Base-by-base conservation (phyloP, 2,888 invertebrate species). In the Hydroisotoma schaefferi region DNA sequence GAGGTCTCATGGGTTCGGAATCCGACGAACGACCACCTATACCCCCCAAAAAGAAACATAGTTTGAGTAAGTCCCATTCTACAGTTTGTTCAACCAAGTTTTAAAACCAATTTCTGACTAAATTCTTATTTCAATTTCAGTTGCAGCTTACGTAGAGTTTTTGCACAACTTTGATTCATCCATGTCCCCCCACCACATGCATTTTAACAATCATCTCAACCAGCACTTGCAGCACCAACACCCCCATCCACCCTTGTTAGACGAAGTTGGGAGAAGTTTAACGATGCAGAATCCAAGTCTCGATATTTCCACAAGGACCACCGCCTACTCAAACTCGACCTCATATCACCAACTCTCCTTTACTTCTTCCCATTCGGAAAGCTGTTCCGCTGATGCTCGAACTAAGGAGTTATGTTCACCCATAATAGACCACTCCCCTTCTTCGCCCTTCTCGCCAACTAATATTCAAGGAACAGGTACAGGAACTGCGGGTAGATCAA, bases 1-100 rank as follows among this genome's bases (percentile, higher is more conserved):
- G 58, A 23, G 33, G 51, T 2, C 53, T 26, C 10, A 61, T 59
- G 15, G 60, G 53, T 25, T 85, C 85, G 72, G 73, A 75, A 38
- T 62, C 61, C 15, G 60, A 58, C 18, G 81, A 84, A 75, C 90
- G 93, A 66, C 94, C 94, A 65, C 94, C 94, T 52, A 80, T 94
- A 69, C 94, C 94, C 43, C 86, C 88, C 47, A 94, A 94, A 81
- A 93, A 93, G 79, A 88, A 89, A 78, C 90, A 94, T 82, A 94
- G 94, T 93, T 54, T 71, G 15, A 72, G 71, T 71, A 65, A 65
- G 68, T 60, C 6, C 18, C n/a, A 37, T 27, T 40, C 22, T 38
- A 37, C 28, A 18, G 51, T 49, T 53, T 44, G 10, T 8, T 10
- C 10, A 46, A 46, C 26, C 23, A 33, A 20, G 15, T 33, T 10